Base-by-base conservation (phyloP, 2,113 vertebrate genomes). In the Crocuta crocuta region DNA sequence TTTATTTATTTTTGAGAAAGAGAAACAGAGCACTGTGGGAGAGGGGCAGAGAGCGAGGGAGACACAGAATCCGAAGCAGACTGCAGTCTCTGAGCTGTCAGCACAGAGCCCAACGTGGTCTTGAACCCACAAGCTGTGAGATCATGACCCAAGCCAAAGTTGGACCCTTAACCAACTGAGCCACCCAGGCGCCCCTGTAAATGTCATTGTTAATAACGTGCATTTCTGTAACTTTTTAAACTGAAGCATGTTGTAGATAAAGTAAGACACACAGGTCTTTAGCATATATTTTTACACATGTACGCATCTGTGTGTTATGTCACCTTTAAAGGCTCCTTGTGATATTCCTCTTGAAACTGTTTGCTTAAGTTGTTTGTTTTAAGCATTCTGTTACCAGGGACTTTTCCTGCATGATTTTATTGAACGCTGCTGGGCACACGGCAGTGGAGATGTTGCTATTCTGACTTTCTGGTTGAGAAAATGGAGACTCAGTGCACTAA, bases 401-500 rank as follows among this genome's bases (percentile, higher is more conserved):
- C 50, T 84, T 61, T 23, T 31, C 12, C 0, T 5, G 0, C 16
- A 4, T 21, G 16, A 13, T 68, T 24, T 35, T 26, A 45, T 43
- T 12, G 4, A 70, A 4, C 50, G 80, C 35, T 31, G 2, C 0
- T 8, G 78, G 53, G 50, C 39, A 39, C 39, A n/a, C 28, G 17
- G 19, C 2, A 8, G 2, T 5, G 28, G 31, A 50, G 33, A 31
- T 23, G 23, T 26, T 33, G 4, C 53, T 10, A 0, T 45, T 80
- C 5, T 5, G 6, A 33, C 43, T 66, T 71, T 31, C 48, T 15
- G 13, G 23, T 9, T 33, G 68, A 92, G 81, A 74, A 28, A 65
- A 58, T 33, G 9, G 11, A 92, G 35, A 39, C 48, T 81, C 26
- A 1, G 6, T 1, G 10, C 17, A 7, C 48, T 24, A 5, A 26